These are phyloP conservation scores for Chymomyza costata DNA, from an alignment of 1,140 invertebrate species.

Conservation along the genomic window DNA sequence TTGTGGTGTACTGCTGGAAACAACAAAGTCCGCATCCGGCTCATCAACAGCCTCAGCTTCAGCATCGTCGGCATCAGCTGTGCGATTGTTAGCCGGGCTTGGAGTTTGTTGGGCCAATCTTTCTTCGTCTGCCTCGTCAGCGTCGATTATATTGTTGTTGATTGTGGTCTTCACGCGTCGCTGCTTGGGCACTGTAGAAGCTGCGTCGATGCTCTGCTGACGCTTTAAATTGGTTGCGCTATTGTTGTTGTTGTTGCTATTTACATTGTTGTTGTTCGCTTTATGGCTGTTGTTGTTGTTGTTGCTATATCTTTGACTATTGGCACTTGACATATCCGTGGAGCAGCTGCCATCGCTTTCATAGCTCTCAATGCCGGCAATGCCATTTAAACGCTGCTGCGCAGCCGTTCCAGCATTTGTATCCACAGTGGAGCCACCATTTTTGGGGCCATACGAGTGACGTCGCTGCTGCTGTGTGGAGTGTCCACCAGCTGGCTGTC, in stretches of 20 bases:
- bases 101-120: no score
- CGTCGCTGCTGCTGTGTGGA: conserved; percentile 22
- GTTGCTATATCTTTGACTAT: conserved; percentile 38
- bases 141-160: conserved; percentile 50
- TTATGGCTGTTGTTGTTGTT: conserved; percentile 39
- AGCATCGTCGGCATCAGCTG: conserved; percentile 19
- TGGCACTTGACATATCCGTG: conserved; percentile 63
- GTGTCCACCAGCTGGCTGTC: conserved; percentile 45
- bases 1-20: not conserved
- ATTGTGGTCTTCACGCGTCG: conserved; percentile 50
- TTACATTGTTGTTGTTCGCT: conserved; percentile 38
- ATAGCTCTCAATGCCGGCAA: conserved; percentile 56
- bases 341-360: conserved; percentile 74
- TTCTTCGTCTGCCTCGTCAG: not conserved
- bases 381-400: conserved; percentile 23
- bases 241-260: conserved; percentile 51
- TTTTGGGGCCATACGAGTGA: conserved; percentile 53
- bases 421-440: not conserved
- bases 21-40: no score
- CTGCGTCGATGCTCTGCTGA: conserved; percentile 22
- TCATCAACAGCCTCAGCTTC: not conserved
- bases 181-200: conserved; percentile 22
- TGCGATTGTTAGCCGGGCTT: conserved; percentile 14
- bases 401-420: conserved; percentile 10
- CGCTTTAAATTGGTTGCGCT: conserved; percentile 48